Percentiles rank a stretch among this genome's conserved stretches.
These are phyloP conservation scores for Arenaria interpres DNA, from an alignment of 2,113 vertebrate species.

Conservation along the genomic window DNA sequence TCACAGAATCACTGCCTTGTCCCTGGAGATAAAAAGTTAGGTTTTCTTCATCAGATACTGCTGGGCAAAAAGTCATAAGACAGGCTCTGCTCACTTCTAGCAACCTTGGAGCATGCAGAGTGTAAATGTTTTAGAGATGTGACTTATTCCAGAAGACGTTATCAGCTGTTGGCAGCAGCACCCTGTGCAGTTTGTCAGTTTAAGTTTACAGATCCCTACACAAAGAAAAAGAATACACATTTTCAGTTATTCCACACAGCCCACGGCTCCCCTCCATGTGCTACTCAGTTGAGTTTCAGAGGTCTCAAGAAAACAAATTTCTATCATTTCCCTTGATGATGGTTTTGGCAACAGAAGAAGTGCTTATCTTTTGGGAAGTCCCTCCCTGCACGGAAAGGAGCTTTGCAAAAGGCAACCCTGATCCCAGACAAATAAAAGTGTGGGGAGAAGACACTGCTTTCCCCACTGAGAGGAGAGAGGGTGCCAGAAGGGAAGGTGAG, in stretches of 20 bases:
- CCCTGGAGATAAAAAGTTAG: background rate
- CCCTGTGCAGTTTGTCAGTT: background rate
- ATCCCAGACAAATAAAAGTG: fast-evolving
- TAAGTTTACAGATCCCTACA: background rate
- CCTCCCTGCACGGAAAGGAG: background rate
- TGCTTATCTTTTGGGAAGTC: background rate
- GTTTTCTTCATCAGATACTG: background rate
- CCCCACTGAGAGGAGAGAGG: fast-evolving
- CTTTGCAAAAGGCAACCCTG: background rate
- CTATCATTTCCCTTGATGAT: background rate
- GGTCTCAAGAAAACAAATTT: background rate
- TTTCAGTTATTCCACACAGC: background rate
- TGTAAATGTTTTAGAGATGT: background rate
- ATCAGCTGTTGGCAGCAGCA: background rate
- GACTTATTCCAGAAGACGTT: background rate
- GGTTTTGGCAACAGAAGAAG: background rate
- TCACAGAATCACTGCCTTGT: background rate
- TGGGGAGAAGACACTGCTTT: background rate
- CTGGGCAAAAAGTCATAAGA: background rate
- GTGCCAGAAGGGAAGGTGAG: background rate
- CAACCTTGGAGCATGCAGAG: background rate
- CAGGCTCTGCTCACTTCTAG: background rate
- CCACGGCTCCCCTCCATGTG: fast-evolving
- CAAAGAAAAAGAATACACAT: background rate
- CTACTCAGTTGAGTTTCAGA: background rate